These are phyloP conservation scores for Pao palembangensis DNA, from an alignment of 2,113 vertebrate genomes.

Conservation along the genomic window DNA sequence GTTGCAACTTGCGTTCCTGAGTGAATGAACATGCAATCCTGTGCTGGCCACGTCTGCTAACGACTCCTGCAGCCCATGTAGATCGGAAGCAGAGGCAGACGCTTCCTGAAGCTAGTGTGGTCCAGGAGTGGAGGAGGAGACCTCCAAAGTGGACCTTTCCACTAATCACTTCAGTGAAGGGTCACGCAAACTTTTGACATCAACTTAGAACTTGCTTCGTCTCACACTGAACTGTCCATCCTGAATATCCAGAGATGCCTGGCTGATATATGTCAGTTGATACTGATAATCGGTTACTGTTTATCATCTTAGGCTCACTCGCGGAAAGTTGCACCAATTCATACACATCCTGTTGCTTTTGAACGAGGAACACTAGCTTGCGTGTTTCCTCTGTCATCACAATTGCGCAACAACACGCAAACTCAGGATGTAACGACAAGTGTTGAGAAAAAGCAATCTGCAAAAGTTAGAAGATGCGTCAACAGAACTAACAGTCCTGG, in stretches of 20 bases:
- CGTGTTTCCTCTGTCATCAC: not conserved
- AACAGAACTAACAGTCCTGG: not conserved
- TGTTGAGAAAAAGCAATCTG: not conserved
- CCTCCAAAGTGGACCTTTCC: conserved; percentile 2
- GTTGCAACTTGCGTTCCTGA: conserved; percentile 37
- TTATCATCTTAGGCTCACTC: not conserved
- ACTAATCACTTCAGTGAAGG: not conserved
- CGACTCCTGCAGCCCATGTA: not conserved
- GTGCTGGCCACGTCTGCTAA: conserved; percentile 33
- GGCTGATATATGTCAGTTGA: not conserved
- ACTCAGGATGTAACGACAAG: not conserved
- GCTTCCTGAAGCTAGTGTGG: conserved; percentile 11
- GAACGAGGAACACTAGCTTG: not conserved
- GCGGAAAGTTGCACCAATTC: conserved; percentile 24
- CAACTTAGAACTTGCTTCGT: not conserved
- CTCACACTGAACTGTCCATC: not conserved
- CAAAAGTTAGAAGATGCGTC: not conserved
- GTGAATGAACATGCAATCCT: conserved; percentile 3
- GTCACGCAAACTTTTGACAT: no score
- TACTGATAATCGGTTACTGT: not conserved
- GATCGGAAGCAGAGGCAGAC: not conserved
- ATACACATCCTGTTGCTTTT: not conserved
- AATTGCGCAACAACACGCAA: not conserved
- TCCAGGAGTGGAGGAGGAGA: conserved; percentile 37
- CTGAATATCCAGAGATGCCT: not conserved